phyloP scores from a whole-genome alignment of 2,888 invertebrate species.

The Drosophila cyrtoloma region DNA sequence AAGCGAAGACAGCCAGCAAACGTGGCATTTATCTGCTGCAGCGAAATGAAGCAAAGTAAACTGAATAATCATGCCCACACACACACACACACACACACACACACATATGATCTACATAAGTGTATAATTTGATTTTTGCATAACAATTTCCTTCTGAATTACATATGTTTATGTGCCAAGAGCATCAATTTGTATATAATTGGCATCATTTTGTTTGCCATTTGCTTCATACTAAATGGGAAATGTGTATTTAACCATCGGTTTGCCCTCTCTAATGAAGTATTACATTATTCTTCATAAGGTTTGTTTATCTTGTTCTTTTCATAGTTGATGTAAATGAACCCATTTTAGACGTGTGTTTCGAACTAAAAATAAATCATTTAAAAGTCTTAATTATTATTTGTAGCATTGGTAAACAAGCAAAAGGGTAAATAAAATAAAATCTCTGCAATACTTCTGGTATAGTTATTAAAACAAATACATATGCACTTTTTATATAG shows the following conservation, averaged over 20 bases:
- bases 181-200: constrained; percentile 33
- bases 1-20: constrained; percentile 57
- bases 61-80: constrained; percentile 38
- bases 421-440: not conserved
- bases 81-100: constrained; percentile 1
- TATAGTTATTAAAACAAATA: not conserved
- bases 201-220: constrained; percentile 9
- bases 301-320: not conserved
- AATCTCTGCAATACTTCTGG: not conserved
- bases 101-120: constrained; percentile 32
- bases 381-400: not conserved
- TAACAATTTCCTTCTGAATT: constrained; percentile 40
- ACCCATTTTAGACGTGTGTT: not conserved
- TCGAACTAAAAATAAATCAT: not conserved
- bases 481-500: not conserved
- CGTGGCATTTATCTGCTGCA: constrained; percentile 37
- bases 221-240: constrained; percentile 1
- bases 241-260: not conserved
- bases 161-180: constrained; percentile 10
- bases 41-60: constrained; percentile 8
- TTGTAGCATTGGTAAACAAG: not conserved
- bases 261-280: not conserved
- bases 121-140: constrained; percentile 36
- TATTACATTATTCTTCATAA: not conserved
- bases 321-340: not conserved